Base-by-base conservation (phyloP, 2,888 invertebrate genomes). In the Flexamia atlantica region DNA sequence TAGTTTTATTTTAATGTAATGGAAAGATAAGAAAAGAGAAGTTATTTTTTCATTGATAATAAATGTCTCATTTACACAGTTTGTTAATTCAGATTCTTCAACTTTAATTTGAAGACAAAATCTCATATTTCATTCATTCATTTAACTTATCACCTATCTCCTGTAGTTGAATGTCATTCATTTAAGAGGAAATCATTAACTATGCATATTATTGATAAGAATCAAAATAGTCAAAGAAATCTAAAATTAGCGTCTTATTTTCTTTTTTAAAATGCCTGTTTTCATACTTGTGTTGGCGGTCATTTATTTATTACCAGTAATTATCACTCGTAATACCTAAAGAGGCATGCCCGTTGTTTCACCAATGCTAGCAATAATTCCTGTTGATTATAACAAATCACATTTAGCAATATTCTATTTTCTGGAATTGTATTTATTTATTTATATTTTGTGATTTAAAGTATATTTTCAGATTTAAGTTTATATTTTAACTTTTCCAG, bases 141-240 rank as follows among this genome's bases (percentile, higher is more conserved):
- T 25, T 50, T 64, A 28, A 64, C 64, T 64, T 64, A 64, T 64
- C 64, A 64, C 64, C 17, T 28, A 64, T 64, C 28, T 64, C 30
- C 12, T 17, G 17, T 30, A 64, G 10, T 64, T 17, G 64, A 64
- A 28, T 28, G 20, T 57, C 14, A 2, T 57, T 23, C 57, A 64
- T 28, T 28, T 12, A 64, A 14, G 14, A 28, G 14, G 28, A 30
- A 30, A 64, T 64, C 64, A 64, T 64, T 64, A 64, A 23, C 12
- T 28, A 28, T 64, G 17, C 60, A 64, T 64, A 28, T 28, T 28
- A 64, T 14, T 64, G 64, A 64, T 64, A 28, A 64, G 64, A 28
- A 64, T 28, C 30, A 28, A 28, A 64, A 30, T 17, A 28, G 28
- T 28, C 30, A 12, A 28, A 10, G 14, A 2, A 17, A 28, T 64